These are phyloP conservation scores for Zaprionus tsacasi DNA, from an alignment of 1,140 invertebrate species.

Conservation along the genomic window DNA sequence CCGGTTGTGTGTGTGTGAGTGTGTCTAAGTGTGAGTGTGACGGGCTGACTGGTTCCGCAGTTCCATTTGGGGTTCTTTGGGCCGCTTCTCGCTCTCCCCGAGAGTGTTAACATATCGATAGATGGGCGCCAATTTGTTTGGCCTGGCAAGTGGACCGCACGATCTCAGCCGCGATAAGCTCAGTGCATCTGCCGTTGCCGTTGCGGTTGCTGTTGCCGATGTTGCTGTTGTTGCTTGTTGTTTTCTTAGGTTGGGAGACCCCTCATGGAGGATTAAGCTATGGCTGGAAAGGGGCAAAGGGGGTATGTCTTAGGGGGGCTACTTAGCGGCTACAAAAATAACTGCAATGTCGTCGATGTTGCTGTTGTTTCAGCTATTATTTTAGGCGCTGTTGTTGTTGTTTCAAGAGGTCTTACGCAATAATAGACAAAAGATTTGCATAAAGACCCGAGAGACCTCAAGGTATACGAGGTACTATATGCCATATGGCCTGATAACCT, in stretches of 20 bases:
- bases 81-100: constrained; percentile 2
- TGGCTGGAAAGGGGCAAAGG: constrained; percentile 21
- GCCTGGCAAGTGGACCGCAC: constrained; percentile 46
- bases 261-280: constrained; percentile 73
- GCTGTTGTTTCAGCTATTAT: constrained; percentile 44
- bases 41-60: constrained; percentile 55
- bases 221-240: constrained; percentile 48
- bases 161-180: constrained; percentile 1
- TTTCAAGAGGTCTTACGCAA: constrained; percentile 52
- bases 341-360: constrained; percentile 49
- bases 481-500: constrained; percentile 26
- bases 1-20: constrained; percentile 60
- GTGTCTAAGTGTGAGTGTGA: constrained; percentile 19
- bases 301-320: constrained; percentile 40
- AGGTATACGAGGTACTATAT: not conserved
- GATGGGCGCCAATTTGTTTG: constrained; percentile 79
- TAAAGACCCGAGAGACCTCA: constrained; percentile 24
- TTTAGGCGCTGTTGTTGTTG: constrained; percentile 28
- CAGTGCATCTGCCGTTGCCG: constrained; percentile 30
- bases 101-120: constrained; percentile 77
- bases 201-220: constrained; percentile 6
- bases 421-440: constrained; percentile 43
- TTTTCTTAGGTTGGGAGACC: constrained; percentile 60
- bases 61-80: constrained; percentile 61
- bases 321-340: constrained; percentile 83